Base-by-base conservation (phyloP, 2,888 invertebrate species). In the Luperina nickerlii region DNA sequence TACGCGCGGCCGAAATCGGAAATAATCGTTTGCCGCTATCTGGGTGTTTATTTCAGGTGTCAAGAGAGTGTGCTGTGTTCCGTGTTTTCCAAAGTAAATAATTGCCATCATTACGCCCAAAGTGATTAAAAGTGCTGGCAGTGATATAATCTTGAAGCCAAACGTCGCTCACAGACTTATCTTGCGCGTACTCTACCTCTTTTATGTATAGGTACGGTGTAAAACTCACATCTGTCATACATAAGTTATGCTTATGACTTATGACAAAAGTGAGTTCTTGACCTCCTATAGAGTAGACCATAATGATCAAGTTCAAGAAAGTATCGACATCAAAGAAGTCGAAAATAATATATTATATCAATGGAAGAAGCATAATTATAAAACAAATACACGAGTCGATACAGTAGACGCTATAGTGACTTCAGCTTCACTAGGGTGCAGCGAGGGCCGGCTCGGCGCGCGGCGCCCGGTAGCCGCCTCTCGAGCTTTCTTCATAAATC, bases 401-500 rank as follows among this genome's bases (percentile, higher is more conserved):
- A 18, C 18, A 38, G 32, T 70, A 60, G 62, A 71, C 62, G 71
- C 42, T 71, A 71, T n/a, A 38, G n/a, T 63, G n/a, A 42, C n/a
- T 38, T 38, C 13, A 38, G 20, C 71, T 38, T 62, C 71, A 71
- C 71, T 71, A 71, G 38, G 38, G 71, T 63, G 71, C 63, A 63
- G 38, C 63, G 62, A 62, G 71, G n/a, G 63, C 62, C 63, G 63
- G 71, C 7, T 9, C 20, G n/a, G 71, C 38, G 87, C n/a, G 84
- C 79, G 95, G 95, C 96, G 95, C 94, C 96, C 96, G 90, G 96
- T 96, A 96, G 96, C 96, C 94, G 95, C 92, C 93, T 93, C 92
- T 91, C 91, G 89, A 93, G 95, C 95, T 95, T 95, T 96, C 95
- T 95, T 96, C 96, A 96, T 96, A 96, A 96, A 96, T 96, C 96